Base-by-base conservation (phyloP, 2,888 invertebrate genomes). In the Campoplex capitator region DNA sequence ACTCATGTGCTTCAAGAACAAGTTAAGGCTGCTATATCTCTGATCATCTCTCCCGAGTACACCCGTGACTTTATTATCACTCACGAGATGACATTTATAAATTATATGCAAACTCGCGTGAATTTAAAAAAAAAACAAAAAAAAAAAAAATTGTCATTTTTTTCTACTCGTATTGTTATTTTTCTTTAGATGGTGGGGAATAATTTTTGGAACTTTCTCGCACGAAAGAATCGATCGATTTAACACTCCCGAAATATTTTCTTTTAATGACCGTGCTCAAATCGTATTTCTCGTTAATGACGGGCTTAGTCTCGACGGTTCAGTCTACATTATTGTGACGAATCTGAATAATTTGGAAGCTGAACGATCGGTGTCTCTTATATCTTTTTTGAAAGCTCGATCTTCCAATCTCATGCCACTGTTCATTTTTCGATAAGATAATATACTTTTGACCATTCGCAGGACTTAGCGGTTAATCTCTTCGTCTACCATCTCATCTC, bases 1-100 rank as follows among this genome's bases (percentile, higher is more conserved):
- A 91, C 91, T 92, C 92, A 93, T 93, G 92, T 92, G 93, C 58
- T 18, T 74, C 67, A 81, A 28, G 73, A 56, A 74, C 91, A 84
- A 89, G 86, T 73, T 48, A 75, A 80, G 56, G 62, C 76, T 73
- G 68, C 65, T 56, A 77, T 85, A 74, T 84, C 58, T 67, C 56
- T 56, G 71, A 76, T 81, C 80, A 75, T 83, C 81, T 74, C 74
- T 35, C 23, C 23, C 67, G 80, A 77, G 68, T 86, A 81, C 77
- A 77, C 65, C 70, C 32, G 51, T 74, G 78, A 76, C 83, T 88
- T 89, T 90, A 89, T 89, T 91, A 89, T 90, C 89, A 83, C 87
- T 75, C 58, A 84, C 80, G 78, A 89, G 87, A 85, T 89, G 81
- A 83, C 85, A 65, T 71, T 42, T 81, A 48, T 77, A 42, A 77